phyloP scores from a whole-genome alignment of 1,140 invertebrate genomes.

The Trichomalopsis sarcophagae region DNA sequence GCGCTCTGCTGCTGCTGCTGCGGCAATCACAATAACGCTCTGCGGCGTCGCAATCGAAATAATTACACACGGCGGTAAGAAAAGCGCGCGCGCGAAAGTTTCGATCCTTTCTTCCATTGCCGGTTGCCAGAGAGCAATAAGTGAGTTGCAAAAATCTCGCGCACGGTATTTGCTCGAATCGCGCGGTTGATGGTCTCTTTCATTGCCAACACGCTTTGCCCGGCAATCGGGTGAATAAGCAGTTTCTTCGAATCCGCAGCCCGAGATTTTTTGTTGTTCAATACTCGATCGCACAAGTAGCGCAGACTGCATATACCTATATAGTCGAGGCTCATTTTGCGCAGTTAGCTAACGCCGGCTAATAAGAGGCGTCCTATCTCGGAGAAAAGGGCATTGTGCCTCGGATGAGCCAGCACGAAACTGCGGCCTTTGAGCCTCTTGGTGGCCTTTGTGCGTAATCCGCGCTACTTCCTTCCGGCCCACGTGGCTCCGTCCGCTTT shows the following conservation, averaged over 20 bases:
- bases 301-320: too few species aligned
- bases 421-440: neutral
- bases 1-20: neutral
- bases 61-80: neutral
- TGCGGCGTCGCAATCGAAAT: neutral
- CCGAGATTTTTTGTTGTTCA: neutral
- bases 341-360: neutral
- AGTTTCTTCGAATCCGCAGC: slow-evolving; percentile 45
- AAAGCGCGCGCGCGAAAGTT: neutral
- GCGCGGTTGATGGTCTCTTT: neutral
- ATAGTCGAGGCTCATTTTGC: neutral
- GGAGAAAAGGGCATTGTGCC: slow-evolving; percentile 26
- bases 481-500: neutral
- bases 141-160: neutral
- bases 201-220: neutral
- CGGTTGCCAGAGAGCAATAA: neutral
- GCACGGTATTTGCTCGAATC: neutral
- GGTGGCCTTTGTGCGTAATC: slow-evolving; percentile 60
- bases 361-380: slow-evolving; percentile 20
- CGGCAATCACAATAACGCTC: neutral
- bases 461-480: slow-evolving; percentile 64
- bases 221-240: slow-evolving; percentile 58
- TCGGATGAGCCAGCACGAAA: neutral
- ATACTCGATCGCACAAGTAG: neutral
- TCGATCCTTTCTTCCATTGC: neutral